A percentile compares a stretch with the other conserved stretches of the same genome.
Evolutionary conservation across 64 coral and sea anemone genomes (phyloP).

Genomic region (Platygyra sinensis): DNA sequence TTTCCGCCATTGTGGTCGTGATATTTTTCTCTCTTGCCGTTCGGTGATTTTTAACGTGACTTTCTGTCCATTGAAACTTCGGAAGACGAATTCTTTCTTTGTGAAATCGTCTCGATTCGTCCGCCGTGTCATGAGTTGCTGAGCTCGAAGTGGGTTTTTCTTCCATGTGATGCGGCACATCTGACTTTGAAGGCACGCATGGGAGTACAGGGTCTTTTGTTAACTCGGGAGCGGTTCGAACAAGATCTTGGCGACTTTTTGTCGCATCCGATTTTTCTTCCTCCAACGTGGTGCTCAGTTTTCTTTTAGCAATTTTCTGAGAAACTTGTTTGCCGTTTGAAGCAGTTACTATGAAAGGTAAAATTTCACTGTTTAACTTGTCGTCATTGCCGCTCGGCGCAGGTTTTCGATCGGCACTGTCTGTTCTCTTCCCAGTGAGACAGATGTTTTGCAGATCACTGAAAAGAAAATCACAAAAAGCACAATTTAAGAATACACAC

Average conservation of each 20-base stretch:
- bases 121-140: neutral
- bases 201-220: neutral
- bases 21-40: neutral
- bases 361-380: neutral
- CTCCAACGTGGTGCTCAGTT: neutral
- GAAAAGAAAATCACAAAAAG: neutral
- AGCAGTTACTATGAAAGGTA: constrained; percentile 24
- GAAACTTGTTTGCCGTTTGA: constrained; percentile 14
- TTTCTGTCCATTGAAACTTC: constrained; percentile 37
- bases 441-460: constrained; percentile 60
- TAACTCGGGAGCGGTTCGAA: constrained; percentile 7
- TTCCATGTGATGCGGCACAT: neutral
- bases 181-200: neutral
- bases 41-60: constrained; percentile 1
- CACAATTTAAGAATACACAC: neutral
- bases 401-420: neutral
- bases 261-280: neutral
- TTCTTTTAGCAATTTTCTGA: neutral
- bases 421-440: constrained; percentile 58
- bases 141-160: constrained; percentile 1
- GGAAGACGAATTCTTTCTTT: constrained; percentile 40
- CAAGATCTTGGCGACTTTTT: neutral
- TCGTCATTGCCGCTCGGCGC: neutral
- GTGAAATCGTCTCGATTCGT: neutral
- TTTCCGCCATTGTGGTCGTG: neutral